Conservation (phyloP, 2,113 vertebrate genomes). For the Phalacrocorax aristotelis region DNA sequence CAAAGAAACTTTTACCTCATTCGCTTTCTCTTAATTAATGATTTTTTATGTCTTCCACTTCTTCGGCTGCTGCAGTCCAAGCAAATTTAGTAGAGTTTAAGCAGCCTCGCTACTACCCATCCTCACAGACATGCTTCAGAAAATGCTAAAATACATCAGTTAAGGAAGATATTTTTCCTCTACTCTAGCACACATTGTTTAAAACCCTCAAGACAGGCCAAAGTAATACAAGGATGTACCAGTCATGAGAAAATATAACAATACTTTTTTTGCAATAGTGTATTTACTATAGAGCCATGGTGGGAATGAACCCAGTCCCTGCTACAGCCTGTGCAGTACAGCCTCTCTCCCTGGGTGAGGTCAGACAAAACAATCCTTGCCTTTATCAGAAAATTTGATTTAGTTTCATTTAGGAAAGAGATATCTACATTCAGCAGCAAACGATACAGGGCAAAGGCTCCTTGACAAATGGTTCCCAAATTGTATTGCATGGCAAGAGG, state of each 20-base stretch:
- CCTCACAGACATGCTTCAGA: not conserved
- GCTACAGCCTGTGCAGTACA: not conserved
- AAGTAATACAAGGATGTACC: not conserved
- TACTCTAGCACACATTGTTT: not conserved
- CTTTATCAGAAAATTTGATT: not conserved
- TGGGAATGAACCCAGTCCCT: not conserved
- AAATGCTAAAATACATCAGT: not conserved
- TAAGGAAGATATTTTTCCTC: not conserved
- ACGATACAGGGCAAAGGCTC: not conserved
- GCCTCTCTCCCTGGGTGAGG: not conserved
- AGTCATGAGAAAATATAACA: not conserved
- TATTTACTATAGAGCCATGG: not conserved
- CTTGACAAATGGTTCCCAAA: not conserved
- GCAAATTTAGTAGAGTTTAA: not conserved
- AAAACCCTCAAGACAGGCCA: not conserved
- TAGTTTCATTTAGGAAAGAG: not conserved
- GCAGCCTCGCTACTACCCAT: not conserved
- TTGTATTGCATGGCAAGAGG: not conserved
- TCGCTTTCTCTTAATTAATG: conserved; percentile 12
- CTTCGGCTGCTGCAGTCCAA: conserved; percentile 4
- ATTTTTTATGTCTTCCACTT: not conserved
- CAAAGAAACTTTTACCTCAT: not conserved
- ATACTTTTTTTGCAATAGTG: not conserved
- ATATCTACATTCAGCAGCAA: not conserved
- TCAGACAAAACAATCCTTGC: not conserved